A percentile compares a stretch with the other conserved stretches of the same genome.
Evolutionary conservation across 2,888 invertebrate species (phyloP).

Genomic region (Cylloceria caligata): DNA sequence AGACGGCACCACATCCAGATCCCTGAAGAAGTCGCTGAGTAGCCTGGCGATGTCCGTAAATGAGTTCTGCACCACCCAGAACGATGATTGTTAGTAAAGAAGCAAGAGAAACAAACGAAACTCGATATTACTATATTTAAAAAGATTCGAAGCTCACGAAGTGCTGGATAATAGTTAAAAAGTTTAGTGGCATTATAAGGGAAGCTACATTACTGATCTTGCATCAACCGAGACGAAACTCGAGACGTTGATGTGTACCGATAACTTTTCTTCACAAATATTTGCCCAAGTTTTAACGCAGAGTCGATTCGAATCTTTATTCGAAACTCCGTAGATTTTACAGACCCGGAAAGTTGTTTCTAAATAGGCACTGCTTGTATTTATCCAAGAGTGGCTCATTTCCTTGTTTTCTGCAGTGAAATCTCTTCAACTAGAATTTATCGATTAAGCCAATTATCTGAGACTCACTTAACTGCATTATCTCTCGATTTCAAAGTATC

Average conservation of each 20-base stretch:
- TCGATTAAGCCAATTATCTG: slow-evolving; percentile 31
- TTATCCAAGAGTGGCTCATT: background rate
- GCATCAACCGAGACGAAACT: background rate
- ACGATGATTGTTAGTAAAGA: background rate
- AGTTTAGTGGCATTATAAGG: background rate
- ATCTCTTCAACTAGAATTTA: slow-evolving; percentile 29
- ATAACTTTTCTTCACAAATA: slow-evolving; percentile 49
- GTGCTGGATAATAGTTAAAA: background rate
- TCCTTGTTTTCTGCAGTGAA: slow-evolving; percentile 15
- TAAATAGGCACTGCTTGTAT: slow-evolving; percentile 25
- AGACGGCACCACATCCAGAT: slow-evolving; percentile 94
- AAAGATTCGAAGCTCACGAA: background rate
- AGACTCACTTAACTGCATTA: background rate
- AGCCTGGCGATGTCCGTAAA: slow-evolving; percentile 94
- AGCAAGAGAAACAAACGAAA: background rate
- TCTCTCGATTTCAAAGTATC: slow-evolving; percentile 4
- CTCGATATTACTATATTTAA: background rate
- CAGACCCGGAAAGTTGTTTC: slow-evolving; percentile 17
- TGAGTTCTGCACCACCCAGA: slow-evolving; percentile 87
- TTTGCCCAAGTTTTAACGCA: slow-evolving; percentile 19
- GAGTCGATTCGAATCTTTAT: slow-evolving; percentile 16
- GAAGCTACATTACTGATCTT: background rate
- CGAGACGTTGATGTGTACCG: slow-evolving; percentile 11
- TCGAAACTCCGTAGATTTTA: slow-evolving; percentile 3
- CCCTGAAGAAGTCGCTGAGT: slow-evolving; percentile 94